Percentiles rank a stretch among this genome's conserved stretches.
phyloP scores from a whole-genome alignment of 2,888 invertebrate species.

The Stenodema calcarata region DNA sequence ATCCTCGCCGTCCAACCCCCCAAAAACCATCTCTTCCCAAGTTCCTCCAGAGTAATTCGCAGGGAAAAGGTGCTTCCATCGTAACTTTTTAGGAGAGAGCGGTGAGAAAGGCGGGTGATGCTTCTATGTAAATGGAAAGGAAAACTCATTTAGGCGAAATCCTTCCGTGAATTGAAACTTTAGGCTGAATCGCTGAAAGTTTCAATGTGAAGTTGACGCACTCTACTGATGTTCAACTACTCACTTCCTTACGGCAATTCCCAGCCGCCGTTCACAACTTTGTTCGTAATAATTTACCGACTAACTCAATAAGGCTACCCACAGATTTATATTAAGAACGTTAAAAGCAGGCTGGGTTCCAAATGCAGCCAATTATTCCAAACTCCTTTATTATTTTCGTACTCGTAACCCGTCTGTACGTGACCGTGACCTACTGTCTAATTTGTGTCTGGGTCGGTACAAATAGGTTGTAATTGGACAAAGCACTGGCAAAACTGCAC shows the following conservation, averaged over 20 bases:
- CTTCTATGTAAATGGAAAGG: slow-evolving; percentile 12
- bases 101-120: neutral
- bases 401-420: too few relatives aligned
- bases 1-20: neutral
- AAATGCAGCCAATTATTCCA: too few relatives aligned
- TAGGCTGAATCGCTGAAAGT: neutral
- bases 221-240: neutral
- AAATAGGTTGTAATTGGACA: too few relatives aligned
- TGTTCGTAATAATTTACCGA: neutral
- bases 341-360: too few relatives aligned
- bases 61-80: neutral
- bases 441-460: too few relatives aligned
- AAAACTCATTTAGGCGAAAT: slow-evolving; percentile 26
- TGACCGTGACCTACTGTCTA: too few relatives aligned
- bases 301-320: neutral
- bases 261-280: neutral
- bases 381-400: too few relatives aligned
- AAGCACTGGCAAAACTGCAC: too few relatives aligned
- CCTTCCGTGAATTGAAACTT: neutral
- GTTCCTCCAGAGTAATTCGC: neutral
- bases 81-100: neutral
- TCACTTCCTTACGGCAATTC: neutral
- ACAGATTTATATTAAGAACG: too few relatives aligned
- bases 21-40: neutral
- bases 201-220: neutral